phyloP scores from a whole-genome alignment of 2,113 vertebrate genomes.

The Serilophus lunatus region DNA sequence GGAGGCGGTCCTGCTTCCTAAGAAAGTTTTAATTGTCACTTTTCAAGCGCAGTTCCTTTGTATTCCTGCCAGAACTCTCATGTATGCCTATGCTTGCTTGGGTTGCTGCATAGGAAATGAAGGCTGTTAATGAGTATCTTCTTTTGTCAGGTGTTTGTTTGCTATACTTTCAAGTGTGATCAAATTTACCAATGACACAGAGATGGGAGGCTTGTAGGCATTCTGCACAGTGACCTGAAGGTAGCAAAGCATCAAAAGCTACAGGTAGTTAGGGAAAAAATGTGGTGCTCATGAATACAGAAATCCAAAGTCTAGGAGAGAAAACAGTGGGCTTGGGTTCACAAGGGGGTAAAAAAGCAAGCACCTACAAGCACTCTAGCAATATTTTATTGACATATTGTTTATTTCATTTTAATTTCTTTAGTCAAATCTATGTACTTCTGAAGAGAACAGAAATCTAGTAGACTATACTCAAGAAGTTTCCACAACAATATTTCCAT shows the following conservation, averaged over 20 bases:
- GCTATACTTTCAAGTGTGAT: slow-evolving; percentile 48
- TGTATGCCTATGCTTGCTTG: slow-evolving; percentile 38
- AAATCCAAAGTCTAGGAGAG: neutral
- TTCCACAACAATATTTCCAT: neutral
- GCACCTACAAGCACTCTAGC: neutral
- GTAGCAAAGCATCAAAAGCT: neutral
- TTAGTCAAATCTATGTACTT: neutral
- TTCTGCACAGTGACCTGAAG: slow-evolving; percentile 18
- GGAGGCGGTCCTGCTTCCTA: slow-evolving; percentile 1
- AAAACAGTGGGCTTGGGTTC: neutral
- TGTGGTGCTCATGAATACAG: neutral
- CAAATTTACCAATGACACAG: slow-evolving; percentile 35
- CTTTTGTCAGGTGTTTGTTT: slow-evolving; percentile 58
- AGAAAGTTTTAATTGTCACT: slow-evolving; percentile 67
- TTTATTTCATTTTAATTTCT: neutral
- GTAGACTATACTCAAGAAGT: neutral
- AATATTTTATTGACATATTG: neutral
- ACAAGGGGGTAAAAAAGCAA: neutral
- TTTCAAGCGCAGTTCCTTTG: slow-evolving; percentile 46
- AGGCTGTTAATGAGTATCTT: slow-evolving; percentile 46
- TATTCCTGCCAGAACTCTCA: slow-evolving; percentile 48
- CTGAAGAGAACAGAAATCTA: neutral
- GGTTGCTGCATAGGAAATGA: slow-evolving; percentile 57
- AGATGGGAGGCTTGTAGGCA: neutral
- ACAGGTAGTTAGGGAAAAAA: neutral